These are phyloP conservation scores for Unio pictorum DNA, from an alignment of 2,888 invertebrate genomes.

Conservation along the genomic window DNA sequence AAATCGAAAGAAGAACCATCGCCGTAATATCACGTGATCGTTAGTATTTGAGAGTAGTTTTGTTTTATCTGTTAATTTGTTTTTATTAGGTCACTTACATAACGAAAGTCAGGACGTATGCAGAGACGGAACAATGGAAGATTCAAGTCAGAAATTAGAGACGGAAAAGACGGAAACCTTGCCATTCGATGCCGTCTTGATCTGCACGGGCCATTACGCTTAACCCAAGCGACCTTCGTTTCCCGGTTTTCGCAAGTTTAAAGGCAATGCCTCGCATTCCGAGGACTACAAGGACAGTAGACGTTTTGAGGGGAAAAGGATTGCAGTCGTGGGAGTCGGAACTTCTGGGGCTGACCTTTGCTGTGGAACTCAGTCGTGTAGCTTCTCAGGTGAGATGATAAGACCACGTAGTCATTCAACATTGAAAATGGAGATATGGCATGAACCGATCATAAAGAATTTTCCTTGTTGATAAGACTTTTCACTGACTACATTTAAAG, in stretches of 20 bases:
- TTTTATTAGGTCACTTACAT: conserved; percentile 32
- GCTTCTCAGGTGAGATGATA: conserved; percentile 65
- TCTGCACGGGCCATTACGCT: conserved; percentile 66
- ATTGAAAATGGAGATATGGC: no score
- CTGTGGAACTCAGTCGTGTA: conserved; percentile 67
- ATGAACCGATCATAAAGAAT: no score
- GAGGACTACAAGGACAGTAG: conserved; percentile 47
- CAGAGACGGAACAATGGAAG: conserved; percentile 62
- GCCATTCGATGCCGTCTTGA: conserved; percentile 61
- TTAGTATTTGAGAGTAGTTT: no score
- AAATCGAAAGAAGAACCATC: no score
- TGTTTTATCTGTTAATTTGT: not conserved
- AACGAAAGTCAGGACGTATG: conserved; percentile 49
- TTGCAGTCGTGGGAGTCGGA: conserved; percentile 73
- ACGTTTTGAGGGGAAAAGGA: conserved; percentile 62
- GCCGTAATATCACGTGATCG: no score
- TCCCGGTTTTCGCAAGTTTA: conserved; percentile 42
- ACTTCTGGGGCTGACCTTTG: conserved; percentile 72
- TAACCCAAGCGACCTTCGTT: conserved; percentile 49
- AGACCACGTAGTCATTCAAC: no score
- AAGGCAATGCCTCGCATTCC: conserved; percentile 50
- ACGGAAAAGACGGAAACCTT: conserved; percentile 37
- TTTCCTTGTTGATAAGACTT: no score
- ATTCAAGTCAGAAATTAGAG: conserved; percentile 52
- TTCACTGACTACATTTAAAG: no score